phyloP scores from a whole-genome alignment of 2,888 invertebrate species.

The Dorcus parallelipipedus region DNA sequence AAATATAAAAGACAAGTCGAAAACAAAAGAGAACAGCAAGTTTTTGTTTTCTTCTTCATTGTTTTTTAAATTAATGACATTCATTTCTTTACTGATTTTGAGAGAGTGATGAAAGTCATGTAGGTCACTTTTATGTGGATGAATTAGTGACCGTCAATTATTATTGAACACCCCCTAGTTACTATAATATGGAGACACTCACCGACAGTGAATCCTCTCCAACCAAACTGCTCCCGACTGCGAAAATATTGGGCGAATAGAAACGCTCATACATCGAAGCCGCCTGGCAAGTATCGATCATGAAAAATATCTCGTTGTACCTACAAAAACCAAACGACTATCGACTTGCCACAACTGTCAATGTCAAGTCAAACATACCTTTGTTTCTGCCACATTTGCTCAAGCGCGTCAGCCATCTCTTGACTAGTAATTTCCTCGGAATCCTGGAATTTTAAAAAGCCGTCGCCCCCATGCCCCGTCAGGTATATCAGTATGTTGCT shows the following conservation, averaged over 20 bases:
- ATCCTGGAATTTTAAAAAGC: constrained; percentile 98
- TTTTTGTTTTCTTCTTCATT: too few species aligned
- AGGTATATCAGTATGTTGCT: constrained; percentile 96
- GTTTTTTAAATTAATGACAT: background rate
- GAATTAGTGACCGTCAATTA: background rate
- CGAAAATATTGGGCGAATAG: constrained; percentile 96
- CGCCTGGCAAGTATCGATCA: constrained; percentile 99
- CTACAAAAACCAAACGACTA: constrained; percentile 50
- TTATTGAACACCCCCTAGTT: background rate
- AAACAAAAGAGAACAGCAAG: too few species aligned
- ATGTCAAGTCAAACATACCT: constrained; percentile 56
- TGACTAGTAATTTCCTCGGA: constrained; percentile 98
- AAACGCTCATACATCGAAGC: constrained; percentile 98
- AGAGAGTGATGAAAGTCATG: too few species aligned
- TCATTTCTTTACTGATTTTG: background rate
- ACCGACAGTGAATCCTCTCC: constrained; percentile 98
- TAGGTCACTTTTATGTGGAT: too few species aligned
- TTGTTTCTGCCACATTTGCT: constrained; percentile 99
- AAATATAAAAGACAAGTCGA: too few species aligned
- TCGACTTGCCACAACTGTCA: background rate
- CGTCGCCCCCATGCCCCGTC: constrained; percentile 97
- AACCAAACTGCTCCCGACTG: constrained; percentile 94
- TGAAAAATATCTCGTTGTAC: constrained; percentile 97
- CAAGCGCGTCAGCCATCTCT: constrained; percentile 96
- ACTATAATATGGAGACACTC: constrained; percentile 39